Base-by-base conservation (phyloP, 2,888 invertebrate genomes). In the Syritta pipiens region DNA sequence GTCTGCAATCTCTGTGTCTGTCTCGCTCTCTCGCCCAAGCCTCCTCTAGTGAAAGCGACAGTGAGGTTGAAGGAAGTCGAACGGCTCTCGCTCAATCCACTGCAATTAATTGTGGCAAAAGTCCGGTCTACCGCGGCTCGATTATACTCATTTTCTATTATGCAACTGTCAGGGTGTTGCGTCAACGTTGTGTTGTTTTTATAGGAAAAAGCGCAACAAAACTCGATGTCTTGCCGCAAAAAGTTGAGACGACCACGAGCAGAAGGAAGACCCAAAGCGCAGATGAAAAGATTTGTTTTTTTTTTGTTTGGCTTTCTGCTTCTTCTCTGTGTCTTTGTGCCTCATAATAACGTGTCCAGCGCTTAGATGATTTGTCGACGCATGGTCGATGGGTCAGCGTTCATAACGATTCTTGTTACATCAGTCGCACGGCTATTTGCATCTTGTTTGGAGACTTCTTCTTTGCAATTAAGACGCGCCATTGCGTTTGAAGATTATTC, bases 91-190 rank as follows among this genome's bases (percentile, higher is more conserved):
- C 48, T 40, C 68, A 57, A 10, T n/a, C n/a, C 59, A 35, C 53
- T 60, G 72, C 62, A 79, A 79, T 79, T 74, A 79, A 79, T 74
- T 77, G 72, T 72, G 77, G 65, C 65, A 67, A 63, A 44, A 77
- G 62, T 59, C 76, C 65, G 59, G 62, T 62, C 68, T 42, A 51
- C 19, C 55, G 48, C 46, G 59, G 14, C 26, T 59, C 46, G 53
- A 67, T 67, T 79, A 79, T 72, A 72, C 67, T 55, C 74, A 59
- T 74, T 79, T 79, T 63, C 30, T 67, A 51, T 79, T 79, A 74
- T 68, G 79, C 44, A 79, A 79, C 49, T 30, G 24, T 55, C 24
- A 44, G 32, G 20, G 9, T 49, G 72, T 79, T 79, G 67, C 79
- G 40, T 79, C 67, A 74, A 24, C 1, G 4, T 10, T 53, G 24